A percentile compares a stretch with the other conserved stretches of the same genome.
These are phyloP conservation scores for Stigmatopora nigra DNA, from an alignment of 2,113 vertebrate species.

Conservation along the genomic window DNA sequence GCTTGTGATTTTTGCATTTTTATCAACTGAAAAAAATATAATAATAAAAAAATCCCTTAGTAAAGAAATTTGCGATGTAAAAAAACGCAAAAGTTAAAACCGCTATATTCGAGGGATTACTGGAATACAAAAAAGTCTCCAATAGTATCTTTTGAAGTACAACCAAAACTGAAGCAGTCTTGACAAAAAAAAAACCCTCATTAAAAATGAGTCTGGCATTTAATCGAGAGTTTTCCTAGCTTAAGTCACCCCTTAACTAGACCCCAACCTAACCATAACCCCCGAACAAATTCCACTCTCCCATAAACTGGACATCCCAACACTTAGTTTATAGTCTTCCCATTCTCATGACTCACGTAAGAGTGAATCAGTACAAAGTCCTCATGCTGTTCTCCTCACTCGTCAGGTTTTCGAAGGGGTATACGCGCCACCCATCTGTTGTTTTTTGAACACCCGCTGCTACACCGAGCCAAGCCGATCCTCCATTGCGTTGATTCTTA, in stretches of 20 bases:
- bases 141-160: background rate
- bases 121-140: background rate
- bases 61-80: no score
- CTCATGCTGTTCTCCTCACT: conserved; percentile 50
- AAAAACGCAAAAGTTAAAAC: no score
- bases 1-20: no score
- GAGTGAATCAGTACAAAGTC: conserved; percentile 50
- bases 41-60: no score
- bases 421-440: conserved; percentile 59
- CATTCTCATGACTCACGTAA: conserved; percentile 45
- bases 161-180: background rate
- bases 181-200: no score
- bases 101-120: no score
- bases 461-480: conserved; percentile 48
- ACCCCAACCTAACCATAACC: background rate
- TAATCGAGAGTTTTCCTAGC: no score
- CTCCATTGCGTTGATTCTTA: conserved; percentile 24
- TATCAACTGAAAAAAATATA: no score
- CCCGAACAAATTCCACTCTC: background rate
- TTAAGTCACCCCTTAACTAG: no score
- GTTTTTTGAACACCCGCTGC: conserved; percentile 46
- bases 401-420: conserved; percentile 40
- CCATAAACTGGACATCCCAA: background rate
- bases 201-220: no score
- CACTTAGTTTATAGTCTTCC: conserved; percentile 4